Conservation (phyloP, 2,888 invertebrate genomes). For the Cepaea hortensis region DNA sequence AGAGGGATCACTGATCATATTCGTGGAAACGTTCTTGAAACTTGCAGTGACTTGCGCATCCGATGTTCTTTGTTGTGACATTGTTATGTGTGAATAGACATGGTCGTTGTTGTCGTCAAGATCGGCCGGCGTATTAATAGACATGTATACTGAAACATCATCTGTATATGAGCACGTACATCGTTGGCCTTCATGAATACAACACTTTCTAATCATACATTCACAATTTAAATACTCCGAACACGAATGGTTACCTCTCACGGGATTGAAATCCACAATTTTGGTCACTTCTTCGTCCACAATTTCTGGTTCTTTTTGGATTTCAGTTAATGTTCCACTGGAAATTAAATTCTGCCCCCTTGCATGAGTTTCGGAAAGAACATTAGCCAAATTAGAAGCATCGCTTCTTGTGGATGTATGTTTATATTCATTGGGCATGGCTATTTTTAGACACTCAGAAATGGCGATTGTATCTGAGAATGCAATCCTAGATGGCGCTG, state of each 20-base stretch:
- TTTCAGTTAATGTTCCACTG: background rate
- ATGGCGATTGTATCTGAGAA: background rate
- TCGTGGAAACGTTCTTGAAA: background rate
- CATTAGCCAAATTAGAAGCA: background rate
- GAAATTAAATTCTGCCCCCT: background rate
- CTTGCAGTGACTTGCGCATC: background rate
- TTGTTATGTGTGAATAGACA: background rate
- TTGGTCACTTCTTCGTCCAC: background rate
- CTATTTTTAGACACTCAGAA: background rate
- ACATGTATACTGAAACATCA: background rate
- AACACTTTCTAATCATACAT: background rate
- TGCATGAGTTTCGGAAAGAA: background rate
- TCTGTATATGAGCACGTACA: background rate
- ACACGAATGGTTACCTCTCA: too few species aligned
- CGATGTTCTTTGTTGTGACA: background rate
- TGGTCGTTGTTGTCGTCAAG: background rate
- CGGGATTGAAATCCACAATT: background rate
- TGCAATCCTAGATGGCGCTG: background rate
- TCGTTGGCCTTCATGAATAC: background rate
- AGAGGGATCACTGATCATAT: background rate
- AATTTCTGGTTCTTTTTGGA: background rate
- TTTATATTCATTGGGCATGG: background rate
- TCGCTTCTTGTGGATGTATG: background rate
- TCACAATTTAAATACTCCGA: background rate
- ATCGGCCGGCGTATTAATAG: background rate